Percentiles rank a stretch among this genome's conserved stretches.
phyloP scores from a whole-genome alignment of 1,140 invertebrate species.

The Metopolophium dirhodum region DNA sequence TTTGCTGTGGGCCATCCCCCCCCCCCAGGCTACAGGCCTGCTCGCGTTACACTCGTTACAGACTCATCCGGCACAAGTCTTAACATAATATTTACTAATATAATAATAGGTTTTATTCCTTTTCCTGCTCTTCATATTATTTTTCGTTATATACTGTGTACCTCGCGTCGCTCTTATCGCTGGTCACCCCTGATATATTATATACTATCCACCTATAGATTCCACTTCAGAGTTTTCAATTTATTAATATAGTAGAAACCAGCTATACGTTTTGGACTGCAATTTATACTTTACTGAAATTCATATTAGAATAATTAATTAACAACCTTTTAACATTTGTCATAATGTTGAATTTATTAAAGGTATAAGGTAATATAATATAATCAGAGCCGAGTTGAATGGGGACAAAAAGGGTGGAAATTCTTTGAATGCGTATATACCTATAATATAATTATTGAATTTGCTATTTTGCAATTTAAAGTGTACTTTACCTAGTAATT shows the following conservation, averaged over 20 bases:
- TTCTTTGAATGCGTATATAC: background rate
- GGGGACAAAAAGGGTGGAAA: background rate
- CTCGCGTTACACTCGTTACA: too few relatives aligned
- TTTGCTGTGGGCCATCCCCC: too few relatives aligned
- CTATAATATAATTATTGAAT: background rate
- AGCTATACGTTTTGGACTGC: background rate
- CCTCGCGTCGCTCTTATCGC: too few relatives aligned
- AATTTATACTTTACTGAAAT: background rate
- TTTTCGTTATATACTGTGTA: too few relatives aligned
- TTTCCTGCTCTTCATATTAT: too few relatives aligned
- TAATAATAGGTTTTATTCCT: too few relatives aligned
- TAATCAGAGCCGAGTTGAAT: background rate
- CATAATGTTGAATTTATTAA: background rate
- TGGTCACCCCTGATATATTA: too few relatives aligned
- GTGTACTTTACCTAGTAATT: background rate
- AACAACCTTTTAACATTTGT: background rate
- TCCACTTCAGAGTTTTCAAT: background rate
- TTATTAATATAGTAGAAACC: background rate
- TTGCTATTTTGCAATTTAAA: background rate
- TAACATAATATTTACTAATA: too few relatives aligned
- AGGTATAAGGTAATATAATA: too few relatives aligned
- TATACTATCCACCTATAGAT: background rate
- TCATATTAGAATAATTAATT: background rate
- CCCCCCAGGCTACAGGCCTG: too few relatives aligned
- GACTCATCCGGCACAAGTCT: too few relatives aligned